These are phyloP conservation scores for Syngnathoides biaculeatus DNA, from an alignment of 2,113 vertebrate genomes.

Conservation along the genomic window DNA sequence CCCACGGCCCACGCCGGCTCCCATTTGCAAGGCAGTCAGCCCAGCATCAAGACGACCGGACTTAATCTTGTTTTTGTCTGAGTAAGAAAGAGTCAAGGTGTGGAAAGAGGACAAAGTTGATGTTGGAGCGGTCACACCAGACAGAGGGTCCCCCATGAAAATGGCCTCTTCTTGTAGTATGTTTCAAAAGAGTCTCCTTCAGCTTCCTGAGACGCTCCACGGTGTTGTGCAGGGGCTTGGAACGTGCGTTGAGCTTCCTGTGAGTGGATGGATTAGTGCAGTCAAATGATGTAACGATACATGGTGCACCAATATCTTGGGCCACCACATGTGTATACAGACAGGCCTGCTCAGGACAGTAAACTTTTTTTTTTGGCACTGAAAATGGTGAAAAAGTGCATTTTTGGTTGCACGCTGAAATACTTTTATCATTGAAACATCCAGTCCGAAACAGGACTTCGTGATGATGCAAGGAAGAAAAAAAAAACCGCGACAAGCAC, in stretches of 20 bases:
- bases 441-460: no score
- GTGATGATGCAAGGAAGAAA: no score
- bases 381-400: no score
- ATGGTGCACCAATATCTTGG: no score
- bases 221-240: slow-evolving; percentile 35
- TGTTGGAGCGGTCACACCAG: slow-evolving; percentile 45
- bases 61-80: slow-evolving; percentile 65
- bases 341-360: no score
- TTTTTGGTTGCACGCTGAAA: no score
- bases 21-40: slow-evolving; percentile 59
- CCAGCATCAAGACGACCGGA: slow-evolving; percentile 49
- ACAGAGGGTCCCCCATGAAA: slow-evolving; percentile 54
- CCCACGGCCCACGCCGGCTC: slow-evolving; percentile 61
- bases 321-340: no score
- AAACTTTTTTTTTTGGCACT: no score
- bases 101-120: slow-evolving; percentile 68
- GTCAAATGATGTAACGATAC: slow-evolving; percentile 47
- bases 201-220: slow-evolving; percentile 63
- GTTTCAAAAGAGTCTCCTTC: slow-evolving; percentile 76
- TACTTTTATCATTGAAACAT: no score
- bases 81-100: slow-evolving; percentile 45
- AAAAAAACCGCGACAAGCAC: no score
- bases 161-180: slow-evolving; percentile 49
- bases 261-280: slow-evolving; percentile 38
- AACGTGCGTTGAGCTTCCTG: slow-evolving; percentile 32